Base-by-base conservation (phyloP, 1,140 invertebrate species). In the Ptiloglossa arizonensis region DNA sequence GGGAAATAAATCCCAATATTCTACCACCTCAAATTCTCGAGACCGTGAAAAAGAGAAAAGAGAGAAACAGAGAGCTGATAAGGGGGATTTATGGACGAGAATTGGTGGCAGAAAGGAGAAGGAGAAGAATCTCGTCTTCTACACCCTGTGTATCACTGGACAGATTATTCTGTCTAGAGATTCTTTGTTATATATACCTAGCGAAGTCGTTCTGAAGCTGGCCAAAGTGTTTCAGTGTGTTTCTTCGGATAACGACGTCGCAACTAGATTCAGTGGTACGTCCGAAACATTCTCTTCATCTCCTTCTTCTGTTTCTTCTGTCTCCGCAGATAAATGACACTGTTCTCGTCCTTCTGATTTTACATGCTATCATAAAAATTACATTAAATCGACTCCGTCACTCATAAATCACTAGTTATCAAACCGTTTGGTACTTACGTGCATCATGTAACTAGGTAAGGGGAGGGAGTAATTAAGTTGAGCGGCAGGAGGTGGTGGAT, bases 231-330 rank as follows among this genome's bases (percentile, higher is more conserved):
- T 59, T 93, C 88, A 93, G 59, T 92, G 91, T 27, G 91, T 88
- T 66, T 91, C 91, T 71, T 93, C 93, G 44, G 91, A 90, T 19
- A 93, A 82, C 17, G 92, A 90, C 35, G 93, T 93, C 13, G 92
- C 88, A 22, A 93, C 93, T 64, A 93, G 81, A 80, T 93, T 93
- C 35, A 93, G 80, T 15, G 93, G 93, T 71, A 93, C 88, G 48
- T 93, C 92, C 17, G 92, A 90, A 4, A 90, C 88, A 73, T 92
- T 93, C 24, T 93, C 92, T 46, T 89, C 89, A 9, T 88, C 89
- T 17, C 80, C 87, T 2, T 89, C 89, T 19, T 90, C 90, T 5
- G 86, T 87, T 64, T 86, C 83, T 15, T 86, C 83, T 17, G 57
- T 22, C 11, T 86, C 77, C 41, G 71, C 29, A 5, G 80, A 62